phyloP scores from a whole-genome alignment of 2,113 vertebrate species.

The Burhinus bistriatus region DNA sequence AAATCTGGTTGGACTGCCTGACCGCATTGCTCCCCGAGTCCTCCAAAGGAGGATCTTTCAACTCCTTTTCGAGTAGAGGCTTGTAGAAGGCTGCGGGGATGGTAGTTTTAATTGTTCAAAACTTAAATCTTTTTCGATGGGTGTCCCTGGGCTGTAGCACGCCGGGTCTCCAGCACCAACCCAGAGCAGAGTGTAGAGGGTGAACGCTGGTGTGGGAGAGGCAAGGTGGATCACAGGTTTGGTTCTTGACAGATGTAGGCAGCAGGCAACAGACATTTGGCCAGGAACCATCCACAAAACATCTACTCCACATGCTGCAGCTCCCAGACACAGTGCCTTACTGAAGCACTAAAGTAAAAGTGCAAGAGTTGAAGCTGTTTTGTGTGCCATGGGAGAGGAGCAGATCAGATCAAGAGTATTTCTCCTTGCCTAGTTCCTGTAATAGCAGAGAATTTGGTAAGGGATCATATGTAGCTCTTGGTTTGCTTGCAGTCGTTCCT shows the following conservation, averaged over 20 bases:
- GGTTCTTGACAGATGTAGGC: not conserved
- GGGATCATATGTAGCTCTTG: not conserved
- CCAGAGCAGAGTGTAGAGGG: not conserved
- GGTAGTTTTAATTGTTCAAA: not conserved
- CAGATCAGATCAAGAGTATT: not conserved
- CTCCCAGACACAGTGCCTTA: not conserved
- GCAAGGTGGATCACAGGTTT: not conserved
- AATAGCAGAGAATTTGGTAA: not conserved
- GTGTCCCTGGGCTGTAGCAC: too few species aligned
- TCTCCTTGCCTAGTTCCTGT: not conserved
- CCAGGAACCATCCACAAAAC: not conserved
- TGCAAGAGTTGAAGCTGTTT: not conserved
- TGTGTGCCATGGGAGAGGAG: not conserved
- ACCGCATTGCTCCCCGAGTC: not conserved
- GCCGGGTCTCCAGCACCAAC: not conserved
- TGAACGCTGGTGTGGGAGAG: not conserved
- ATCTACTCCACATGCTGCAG: not conserved
- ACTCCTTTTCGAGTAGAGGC: not conserved
- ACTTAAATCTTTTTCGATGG: not conserved
- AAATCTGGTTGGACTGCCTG: not conserved
- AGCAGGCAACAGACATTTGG: not conserved
- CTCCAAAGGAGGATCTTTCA: not conserved
- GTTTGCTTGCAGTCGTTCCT: not conserved
- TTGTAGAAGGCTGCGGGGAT: not conserved
- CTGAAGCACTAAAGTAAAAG: not conserved